Evolutionary conservation across 2,888 invertebrate species (phyloP), one percentile per base, ranked within the genome.

Genomic region (Lapara coniferarum): DNA sequence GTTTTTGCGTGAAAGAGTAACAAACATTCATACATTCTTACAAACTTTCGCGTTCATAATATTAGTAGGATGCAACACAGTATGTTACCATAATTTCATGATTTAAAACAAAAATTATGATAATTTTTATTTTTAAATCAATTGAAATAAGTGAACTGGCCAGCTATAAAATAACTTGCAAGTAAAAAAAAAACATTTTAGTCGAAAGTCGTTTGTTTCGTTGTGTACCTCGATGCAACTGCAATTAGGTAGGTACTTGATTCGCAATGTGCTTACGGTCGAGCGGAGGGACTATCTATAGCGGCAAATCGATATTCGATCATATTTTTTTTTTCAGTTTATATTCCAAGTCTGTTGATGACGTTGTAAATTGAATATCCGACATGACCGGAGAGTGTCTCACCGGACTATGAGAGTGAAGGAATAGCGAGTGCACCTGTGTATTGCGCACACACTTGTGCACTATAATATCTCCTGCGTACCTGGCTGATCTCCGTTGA

Each of bases 101-200:
- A 52, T 52, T 52, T n/a, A 52, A 52, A 52, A 52, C 14, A 25
- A 25, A 25, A 25, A 25, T n/a, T n/a, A n/a, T n/a, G n/a, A n/a
- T n/a, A n/a, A n/a, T 49, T 19, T 19, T 12, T 19, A 49, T 63
- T 63, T 63, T 19, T 19, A 63, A 49, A 49, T 6, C 63, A 49
- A 63, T 63, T 49, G 49, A 63, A 63, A 19, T 63, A 46, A 63
- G 63, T 49, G 63, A 49, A 63, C 63, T 63, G 46, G 49, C 63
- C 16, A 19, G 46, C 19, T 13, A 19, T 13, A 25, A 13, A 63
- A 49, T 63, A 49, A 63, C 49, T 49, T 63, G 49, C 49, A 49
- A 49, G 19, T 16, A 46, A 46, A 7, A 63, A 16, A 19, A 46
- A 6, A 12, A 30, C 46, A 63, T 49, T 63, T 19, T 19, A 63